Evolutionary conservation across 2,797 vertebrate species (phyloP).

Genomic region (Sandelia bainsii): DNA sequence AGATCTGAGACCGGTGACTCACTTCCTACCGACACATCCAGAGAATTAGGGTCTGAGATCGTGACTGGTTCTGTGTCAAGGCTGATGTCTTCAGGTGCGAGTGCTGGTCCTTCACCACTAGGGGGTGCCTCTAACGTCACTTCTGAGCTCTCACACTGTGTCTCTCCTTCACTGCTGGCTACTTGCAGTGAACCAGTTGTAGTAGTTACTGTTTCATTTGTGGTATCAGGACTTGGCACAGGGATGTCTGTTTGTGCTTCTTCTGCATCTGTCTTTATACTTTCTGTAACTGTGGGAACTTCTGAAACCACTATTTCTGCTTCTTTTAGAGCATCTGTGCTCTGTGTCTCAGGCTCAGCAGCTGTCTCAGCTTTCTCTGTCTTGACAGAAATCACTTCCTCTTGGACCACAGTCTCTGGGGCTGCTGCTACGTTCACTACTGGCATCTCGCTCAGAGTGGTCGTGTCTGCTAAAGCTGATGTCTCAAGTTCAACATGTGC

Average conservation of each 20-base stretch:
- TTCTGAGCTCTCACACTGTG: background rate
- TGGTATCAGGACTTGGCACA: background rate
- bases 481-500: background rate
- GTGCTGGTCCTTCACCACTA: conserved; percentile 39
- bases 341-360: conserved; percentile 20
- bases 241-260: conserved; percentile 24
- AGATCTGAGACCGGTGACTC: conserved; percentile 39
- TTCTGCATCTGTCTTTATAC: background rate
- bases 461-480: background rate
- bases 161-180: conserved; percentile 1
- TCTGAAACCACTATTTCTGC: conserved; percentile 3
- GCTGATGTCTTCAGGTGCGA: background rate
- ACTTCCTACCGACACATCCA: conserved; percentile 33
- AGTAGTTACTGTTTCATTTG: background rate
- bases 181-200: conserved; percentile 8
- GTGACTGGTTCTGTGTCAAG: background rate
- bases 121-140: conserved; percentile 34
- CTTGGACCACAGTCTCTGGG: conserved; percentile 11
- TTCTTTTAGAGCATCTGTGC: background rate
- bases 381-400: background rate
- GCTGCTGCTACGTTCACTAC: background rate
- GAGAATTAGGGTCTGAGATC: conserved; percentile 34
- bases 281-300: background rate
- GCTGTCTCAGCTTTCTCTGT: background rate
- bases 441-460: background rate